Evolutionary conservation across 2,797 vertebrate species (phyloP).

Genomic region (Phrynocephalus forsythii): DNA sequence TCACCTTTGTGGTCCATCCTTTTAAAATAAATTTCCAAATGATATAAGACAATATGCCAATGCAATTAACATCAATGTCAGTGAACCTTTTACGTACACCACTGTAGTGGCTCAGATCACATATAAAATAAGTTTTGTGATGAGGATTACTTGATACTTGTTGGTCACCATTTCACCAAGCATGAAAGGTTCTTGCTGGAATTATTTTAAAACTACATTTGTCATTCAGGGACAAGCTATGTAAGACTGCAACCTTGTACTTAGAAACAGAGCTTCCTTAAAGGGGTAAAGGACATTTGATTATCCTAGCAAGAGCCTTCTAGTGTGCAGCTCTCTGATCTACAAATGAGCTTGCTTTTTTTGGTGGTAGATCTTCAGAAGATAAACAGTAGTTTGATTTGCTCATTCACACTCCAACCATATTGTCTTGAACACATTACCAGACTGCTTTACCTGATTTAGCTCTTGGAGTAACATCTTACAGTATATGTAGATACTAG

Average conservation of each 20-base stretch:
- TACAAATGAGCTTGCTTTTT: background rate
- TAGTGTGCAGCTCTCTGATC: background rate
- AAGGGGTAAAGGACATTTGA: too few species aligned
- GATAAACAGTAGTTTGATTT: too few species aligned
- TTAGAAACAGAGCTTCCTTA: background rate
- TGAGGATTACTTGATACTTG: background rate
- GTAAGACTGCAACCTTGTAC: background rate
- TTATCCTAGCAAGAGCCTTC: background rate
- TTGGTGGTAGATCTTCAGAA: background rate
- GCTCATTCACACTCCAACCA: background rate
- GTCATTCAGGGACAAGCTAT: too few species aligned
- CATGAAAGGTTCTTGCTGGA: background rate
- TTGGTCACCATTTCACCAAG: background rate
- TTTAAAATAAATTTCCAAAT: constrained; percentile 24
- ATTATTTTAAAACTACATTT: too few species aligned
- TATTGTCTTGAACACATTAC: background rate
- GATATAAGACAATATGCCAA: constrained; percentile 8
- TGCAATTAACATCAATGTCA: background rate
- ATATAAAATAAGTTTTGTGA: background rate
- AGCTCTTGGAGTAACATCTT: background rate
- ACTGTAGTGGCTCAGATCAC: background rate
- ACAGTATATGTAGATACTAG: background rate
- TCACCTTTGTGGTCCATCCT: constrained; percentile 7
- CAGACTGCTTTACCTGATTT: background rate
- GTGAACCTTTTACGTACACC: constrained; percentile 25